A percentile compares a stretch with the other conserved stretches of the same genome.
phyloP scores from a whole-genome alignment of 1,140 invertebrate genomes.

The Lordiphosa stackelbergi region DNA sequence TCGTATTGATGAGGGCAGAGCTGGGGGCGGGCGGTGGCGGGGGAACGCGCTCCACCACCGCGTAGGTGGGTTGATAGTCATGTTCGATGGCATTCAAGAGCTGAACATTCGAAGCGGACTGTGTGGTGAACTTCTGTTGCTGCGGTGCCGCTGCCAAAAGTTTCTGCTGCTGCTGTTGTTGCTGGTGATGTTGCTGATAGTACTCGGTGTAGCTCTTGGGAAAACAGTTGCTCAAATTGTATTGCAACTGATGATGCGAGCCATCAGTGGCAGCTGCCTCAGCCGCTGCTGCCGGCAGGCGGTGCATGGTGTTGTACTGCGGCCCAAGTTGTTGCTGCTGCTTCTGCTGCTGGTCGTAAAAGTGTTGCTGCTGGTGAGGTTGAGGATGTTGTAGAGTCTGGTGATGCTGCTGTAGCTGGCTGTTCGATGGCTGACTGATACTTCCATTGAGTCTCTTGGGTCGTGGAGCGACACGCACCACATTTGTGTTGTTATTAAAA shows the following conservation, averaged over 20 bases:
- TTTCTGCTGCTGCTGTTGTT: conserved; percentile 32
- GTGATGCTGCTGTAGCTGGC: conserved; percentile 41
- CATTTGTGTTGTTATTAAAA: conserved; percentile 77
- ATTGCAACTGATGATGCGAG: conserved; percentile 46
- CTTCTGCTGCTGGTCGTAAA: conserved; percentile 41
- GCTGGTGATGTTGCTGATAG: conserved; percentile 59
- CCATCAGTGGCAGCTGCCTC: conserved; percentile 31
- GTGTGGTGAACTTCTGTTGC: conserved; percentile 43
- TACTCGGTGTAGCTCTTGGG: conserved; percentile 66
- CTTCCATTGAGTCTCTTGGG: conserved; percentile 70
- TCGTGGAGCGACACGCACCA: conserved; percentile 67
- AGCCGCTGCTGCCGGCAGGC: conserved; percentile 20
- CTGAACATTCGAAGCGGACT: conserved; percentile 47
- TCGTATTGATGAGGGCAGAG: conserved; percentile 45
- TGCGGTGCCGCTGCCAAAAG: conserved; percentile 18
- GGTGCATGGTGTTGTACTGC: conserved; percentile 64
- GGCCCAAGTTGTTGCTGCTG: conserved; percentile 34
- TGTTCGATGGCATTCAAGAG: conserved; percentile 51
- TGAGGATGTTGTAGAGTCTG: conserved; percentile 45
- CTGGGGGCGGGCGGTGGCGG: conserved; percentile 25
- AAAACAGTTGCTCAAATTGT: conserved; percentile 66
- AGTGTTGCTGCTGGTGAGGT: conserved; percentile 34
- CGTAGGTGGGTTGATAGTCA: conserved; percentile 58
- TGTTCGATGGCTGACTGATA: conserved; percentile 53
- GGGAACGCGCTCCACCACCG: conserved; percentile 49